Evolutionary conservation across 2,113 vertebrate genomes (phyloP).

Genomic region (Erpornis zantholeuca): DNA sequence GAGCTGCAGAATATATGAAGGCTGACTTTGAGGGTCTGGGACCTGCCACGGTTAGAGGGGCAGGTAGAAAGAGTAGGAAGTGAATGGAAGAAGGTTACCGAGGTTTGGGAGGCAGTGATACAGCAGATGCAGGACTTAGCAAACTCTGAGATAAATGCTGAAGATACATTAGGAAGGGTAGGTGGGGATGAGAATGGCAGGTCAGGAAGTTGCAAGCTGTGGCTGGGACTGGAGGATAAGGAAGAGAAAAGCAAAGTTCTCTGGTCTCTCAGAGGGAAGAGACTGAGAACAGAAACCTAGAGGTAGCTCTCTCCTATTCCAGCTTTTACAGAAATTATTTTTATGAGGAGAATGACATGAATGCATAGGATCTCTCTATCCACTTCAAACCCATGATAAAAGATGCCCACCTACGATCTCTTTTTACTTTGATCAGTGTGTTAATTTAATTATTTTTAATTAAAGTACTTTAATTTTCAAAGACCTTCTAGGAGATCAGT

Average conservation of each 20-base stretch:
- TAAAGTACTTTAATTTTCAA: background rate
- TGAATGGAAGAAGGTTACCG: background rate
- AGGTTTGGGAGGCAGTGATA: background rate
- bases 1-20: background rate
- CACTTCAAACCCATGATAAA: background rate
- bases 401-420: background rate
- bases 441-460: background rate
- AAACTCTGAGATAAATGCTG: background rate
- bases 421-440: background rate
- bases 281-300: background rate
- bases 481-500: background rate
- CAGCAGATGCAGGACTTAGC: background rate
- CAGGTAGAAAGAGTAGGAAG: background rate
- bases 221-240: background rate
- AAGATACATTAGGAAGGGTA: background rate
- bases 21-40: background rate
- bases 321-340: background rate
- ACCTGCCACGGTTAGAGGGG: background rate
- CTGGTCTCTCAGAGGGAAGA: background rate
- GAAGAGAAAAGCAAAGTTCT: background rate
- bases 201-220: background rate
- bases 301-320: background rate
- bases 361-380: background rate
- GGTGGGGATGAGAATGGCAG: fast-evolving
- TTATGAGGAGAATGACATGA: background rate